Conservation (phyloP, 2,888 invertebrate genomes). For the Diploptera punctata region DNA sequence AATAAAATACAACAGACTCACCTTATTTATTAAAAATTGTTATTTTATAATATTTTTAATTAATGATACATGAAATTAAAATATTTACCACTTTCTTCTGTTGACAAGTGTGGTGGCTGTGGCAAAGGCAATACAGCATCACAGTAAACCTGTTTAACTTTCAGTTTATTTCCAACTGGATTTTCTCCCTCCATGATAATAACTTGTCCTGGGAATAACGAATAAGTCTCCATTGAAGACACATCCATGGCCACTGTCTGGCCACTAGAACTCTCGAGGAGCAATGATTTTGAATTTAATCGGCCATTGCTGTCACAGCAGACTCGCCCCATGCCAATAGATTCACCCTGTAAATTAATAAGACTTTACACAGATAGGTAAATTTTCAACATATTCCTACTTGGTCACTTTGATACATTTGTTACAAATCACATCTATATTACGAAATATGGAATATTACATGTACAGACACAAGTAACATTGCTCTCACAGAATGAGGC, state of each 20-base stretch:
- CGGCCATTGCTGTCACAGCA: constrained; percentile 75
- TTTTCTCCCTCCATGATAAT: constrained; percentile 77
- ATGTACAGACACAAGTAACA: no score
- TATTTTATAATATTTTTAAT: no score
- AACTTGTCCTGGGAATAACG: constrained; percentile 81
- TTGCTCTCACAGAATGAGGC: no score
- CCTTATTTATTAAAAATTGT: no score
- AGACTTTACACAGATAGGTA: background rate
- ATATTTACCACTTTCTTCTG: background rate
- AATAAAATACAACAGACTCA: no score
- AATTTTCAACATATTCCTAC: background rate
- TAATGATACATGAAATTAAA: no score
- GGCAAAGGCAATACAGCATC: constrained; percentile 60
- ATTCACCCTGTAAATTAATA: constrained; percentile 51
- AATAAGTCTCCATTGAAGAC: constrained; percentile 62
- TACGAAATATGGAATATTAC: no score
- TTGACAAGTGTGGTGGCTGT: constrained; percentile 50
- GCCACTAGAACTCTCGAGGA: constrained; percentile 67
- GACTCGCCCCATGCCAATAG: constrained; percentile 72
- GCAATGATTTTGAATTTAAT: constrained; percentile 71
- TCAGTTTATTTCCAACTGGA: constrained; percentile 70
- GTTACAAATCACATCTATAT: no score
- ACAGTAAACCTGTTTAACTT: constrained; percentile 68
- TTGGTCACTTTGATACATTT: no score
- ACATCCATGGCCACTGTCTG: constrained; percentile 59